Base-by-base conservation (phyloP, 2,113 vertebrate genomes). In the Melierax canorus region DNA sequence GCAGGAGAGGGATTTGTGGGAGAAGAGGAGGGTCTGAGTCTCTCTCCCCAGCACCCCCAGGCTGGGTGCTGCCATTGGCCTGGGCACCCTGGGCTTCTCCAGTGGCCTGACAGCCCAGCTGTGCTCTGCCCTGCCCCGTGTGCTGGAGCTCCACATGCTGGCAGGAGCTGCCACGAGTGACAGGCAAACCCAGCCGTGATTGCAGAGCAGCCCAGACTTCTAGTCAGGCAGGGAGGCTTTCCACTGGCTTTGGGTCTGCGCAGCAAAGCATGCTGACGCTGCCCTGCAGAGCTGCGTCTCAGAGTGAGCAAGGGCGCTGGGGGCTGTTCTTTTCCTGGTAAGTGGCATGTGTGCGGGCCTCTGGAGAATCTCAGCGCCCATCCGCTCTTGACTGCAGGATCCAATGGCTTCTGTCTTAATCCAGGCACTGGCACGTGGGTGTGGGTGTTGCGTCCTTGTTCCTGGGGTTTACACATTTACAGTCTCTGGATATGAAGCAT, bases 251-350 rank as follows among this genome's bases (percentile, higher is more conserved):
- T 10, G 69, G 62, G 34, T 16, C 53, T 8, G 34, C 32, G 10
- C 48, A 12, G 58, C 51, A 17, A 7, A 34, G 66, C 12, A 1
- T 26, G 64, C 63, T 21, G 73, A 9, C 13, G 10, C 1, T 1
- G 32, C 45, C 45, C 53, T 10, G 36, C 32, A 14, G 53, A 59
- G 45, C 63, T 2, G 7, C 6, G 26, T 6, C 15, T 21, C 45
- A 5, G 22, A 13, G 63, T 1, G 32, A 60, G 43, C 73, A 13
- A 43, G 73, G n/a, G 50, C 0, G 0, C 48, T 6, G 50, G 32
- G 38, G 11, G 30, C 32, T 51, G 67, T 50, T 53, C 38, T 69
- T 36, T 30, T 68, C 38, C 69, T 17, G 19, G 27, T 3, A 14
- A 43, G 30, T 13, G 16, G 16, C 3, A 1, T 4, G 4, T 18